Conservation (phyloP, 2,797 vertebrate genomes). For the Rhyacichthys aspro region DNA sequence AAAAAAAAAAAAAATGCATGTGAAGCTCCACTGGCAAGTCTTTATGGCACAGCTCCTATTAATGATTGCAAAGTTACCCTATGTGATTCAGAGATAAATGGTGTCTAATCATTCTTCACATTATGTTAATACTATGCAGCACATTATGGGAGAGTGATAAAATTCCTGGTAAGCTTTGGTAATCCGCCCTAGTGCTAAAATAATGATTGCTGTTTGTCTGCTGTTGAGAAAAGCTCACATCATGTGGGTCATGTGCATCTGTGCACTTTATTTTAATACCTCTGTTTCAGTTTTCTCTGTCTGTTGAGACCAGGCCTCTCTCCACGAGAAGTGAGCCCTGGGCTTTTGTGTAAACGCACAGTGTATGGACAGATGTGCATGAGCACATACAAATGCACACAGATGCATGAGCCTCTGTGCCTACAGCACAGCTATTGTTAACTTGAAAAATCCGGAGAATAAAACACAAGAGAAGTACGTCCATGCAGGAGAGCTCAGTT, state of each 20-base stretch:
- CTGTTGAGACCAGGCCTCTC: slow-evolving; percentile 40
- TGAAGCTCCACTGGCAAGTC: slow-evolving; percentile 24
- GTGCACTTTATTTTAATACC: slow-evolving; percentile 43
- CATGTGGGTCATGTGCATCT: slow-evolving; percentile 60
- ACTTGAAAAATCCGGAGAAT: slow-evolving; percentile 24
- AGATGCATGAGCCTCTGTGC: slow-evolving; percentile 14
- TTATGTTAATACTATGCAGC: slow-evolving; percentile 72
- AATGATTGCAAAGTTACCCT: slow-evolving; percentile 65
- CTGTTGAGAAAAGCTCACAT: slow-evolving; percentile 61
- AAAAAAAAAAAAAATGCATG: slow-evolving; percentile 26
- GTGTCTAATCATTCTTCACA: slow-evolving; percentile 70
- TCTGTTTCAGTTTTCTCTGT: slow-evolving; percentile 13
- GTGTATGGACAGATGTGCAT: slow-evolving; percentile 38
- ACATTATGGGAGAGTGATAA: slow-evolving; percentile 71
- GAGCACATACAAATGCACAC: slow-evolving; percentile 18
- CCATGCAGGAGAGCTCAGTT: slow-evolving; percentile 30
- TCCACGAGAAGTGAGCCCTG: slow-evolving; percentile 45
- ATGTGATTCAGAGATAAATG: slow-evolving; percentile 70
- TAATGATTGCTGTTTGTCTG: slow-evolving; percentile 76
- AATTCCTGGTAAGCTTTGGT: slow-evolving; percentile 74
- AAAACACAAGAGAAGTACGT: slow-evolving; percentile 28
- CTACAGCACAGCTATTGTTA: slow-evolving; percentile 33
- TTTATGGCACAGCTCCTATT: slow-evolving; percentile 51
- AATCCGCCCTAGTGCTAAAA: slow-evolving; percentile 73
- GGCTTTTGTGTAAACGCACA: slow-evolving; percentile 52